A percentile compares a stretch with the other conserved stretches of the same genome.
Evolutionary conservation across 2,888 invertebrate species (phyloP).

Genomic region (Pseudococcus longispinus): DNA sequence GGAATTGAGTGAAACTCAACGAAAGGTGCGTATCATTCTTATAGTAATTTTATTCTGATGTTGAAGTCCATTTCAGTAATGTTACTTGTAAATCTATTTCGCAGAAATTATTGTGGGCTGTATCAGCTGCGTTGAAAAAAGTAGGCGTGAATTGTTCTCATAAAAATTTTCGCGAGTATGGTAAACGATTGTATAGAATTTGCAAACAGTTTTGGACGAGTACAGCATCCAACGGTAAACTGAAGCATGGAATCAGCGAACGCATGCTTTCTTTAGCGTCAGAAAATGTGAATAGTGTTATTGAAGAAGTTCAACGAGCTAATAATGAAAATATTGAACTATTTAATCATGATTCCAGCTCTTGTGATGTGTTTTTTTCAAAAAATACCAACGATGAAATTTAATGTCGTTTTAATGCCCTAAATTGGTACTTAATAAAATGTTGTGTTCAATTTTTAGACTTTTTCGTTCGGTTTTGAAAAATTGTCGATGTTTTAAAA

Average conservation of each 20-base stretch:
- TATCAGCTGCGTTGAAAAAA: conserved; percentile 75
- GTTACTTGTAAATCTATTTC: conserved; percentile 59
- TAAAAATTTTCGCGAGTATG: conserved; percentile 75
- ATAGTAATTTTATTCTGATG: background rate
- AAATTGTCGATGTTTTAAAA: background rate
- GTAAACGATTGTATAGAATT: conserved; percentile 66
- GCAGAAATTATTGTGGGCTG: conserved; percentile 82
- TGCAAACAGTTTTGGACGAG: conserved; percentile 58
- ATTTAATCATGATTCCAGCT: conserved; percentile 53
- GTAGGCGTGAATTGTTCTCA: conserved; percentile 76
- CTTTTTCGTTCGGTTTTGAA: background rate
- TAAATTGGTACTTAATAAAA: background rate
- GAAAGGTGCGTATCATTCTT: conserved; percentile 16
- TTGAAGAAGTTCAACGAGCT: conserved; percentile 34
- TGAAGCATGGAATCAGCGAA: conserved; percentile 43
- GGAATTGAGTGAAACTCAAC: conserved; percentile 42
- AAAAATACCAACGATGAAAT: background rate
- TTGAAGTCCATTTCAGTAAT: background rate
- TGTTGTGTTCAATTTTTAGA: background rate
- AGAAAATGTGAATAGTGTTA: conserved; percentile 44
- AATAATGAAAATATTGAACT: background rate
- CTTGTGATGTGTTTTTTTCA: conserved; percentile 48
- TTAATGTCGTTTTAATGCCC: background rate
- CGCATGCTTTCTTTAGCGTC: conserved; percentile 45
- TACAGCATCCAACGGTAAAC: background rate